Evolutionary conservation across 2,888 invertebrate genomes (phyloP).

Genomic region (Dilophus febrilis): DNA sequence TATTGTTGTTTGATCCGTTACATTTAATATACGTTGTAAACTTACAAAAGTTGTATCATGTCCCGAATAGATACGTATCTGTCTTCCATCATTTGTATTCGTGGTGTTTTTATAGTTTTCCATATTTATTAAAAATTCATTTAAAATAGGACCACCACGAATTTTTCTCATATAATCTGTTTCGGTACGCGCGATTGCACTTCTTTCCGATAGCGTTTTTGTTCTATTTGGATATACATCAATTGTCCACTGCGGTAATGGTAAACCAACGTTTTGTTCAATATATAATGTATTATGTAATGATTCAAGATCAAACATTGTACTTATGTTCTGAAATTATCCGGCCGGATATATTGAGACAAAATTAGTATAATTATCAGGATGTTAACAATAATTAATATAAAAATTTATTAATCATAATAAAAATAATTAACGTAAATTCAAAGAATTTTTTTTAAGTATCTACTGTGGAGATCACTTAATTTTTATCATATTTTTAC

Average conservation of each 20-base stretch:
- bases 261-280: conserved; percentile 44
- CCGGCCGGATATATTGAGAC: too few relatives aligned
- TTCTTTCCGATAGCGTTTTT: conserved; percentile 45
- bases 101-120: too few relatives aligned
- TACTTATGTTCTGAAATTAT: conserved; percentile 30
- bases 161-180: conserved; percentile 51
- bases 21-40: conserved; percentile 54
- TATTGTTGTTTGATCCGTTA: conserved; percentile 35
- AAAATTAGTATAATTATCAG: too few relatives aligned
- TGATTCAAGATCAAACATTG: conserved; percentile 49
- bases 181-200: conserved; percentile 51
- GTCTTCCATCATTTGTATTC: too few relatives aligned
- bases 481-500: not conserved
- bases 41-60: conserved; percentile 72
- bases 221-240: conserved; percentile 50
- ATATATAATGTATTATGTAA: conserved; percentile 54
- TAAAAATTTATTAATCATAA: too few relatives aligned
- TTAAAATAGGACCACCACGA: conserved; percentile 54
- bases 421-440: too few relatives aligned
- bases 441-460: not conserved
- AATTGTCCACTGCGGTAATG: conserved; percentile 59
- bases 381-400: too few relatives aligned
- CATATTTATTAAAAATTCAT: conserved; percentile 46
- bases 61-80: conserved; percentile 40
- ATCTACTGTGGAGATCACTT: not conserved